phyloP scores from a whole-genome alignment of 2,888 invertebrate species.

The Lasioglossum marginatum region DNA sequence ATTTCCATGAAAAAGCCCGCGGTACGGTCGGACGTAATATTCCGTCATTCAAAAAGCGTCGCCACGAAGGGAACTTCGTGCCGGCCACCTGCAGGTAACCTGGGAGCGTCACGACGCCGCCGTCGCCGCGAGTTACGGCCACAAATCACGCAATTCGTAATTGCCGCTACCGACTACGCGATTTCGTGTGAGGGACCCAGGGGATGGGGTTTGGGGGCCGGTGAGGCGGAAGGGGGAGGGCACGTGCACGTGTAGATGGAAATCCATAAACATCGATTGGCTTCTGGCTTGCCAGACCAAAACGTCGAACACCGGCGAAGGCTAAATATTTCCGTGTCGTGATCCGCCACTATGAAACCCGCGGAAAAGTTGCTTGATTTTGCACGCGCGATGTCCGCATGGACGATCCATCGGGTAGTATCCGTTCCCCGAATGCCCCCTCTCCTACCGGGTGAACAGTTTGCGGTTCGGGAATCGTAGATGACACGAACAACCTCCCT shows the following conservation, averaged over 20 bases:
- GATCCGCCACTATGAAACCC: conserved; percentile 36
- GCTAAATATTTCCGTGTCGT: conserved; percentile 55
- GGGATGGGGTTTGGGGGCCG: conserved; percentile 19
- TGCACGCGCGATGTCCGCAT: neutral
- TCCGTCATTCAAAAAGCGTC: conserved; percentile 76
- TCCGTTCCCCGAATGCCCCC: conserved; percentile 14
- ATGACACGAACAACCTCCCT: conserved; percentile 1
- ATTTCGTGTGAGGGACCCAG: conserved; percentile 73
- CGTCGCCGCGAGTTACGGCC: conserved; percentile 83
- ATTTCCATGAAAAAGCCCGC: conserved; percentile 45
- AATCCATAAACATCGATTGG: conserved; percentile 82
- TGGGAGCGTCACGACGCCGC: conserved; percentile 84
- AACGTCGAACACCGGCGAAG: conserved; percentile 48
- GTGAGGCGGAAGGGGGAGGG: neutral
- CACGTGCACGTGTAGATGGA: conserved; percentile 73
- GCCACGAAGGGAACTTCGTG: conserved; percentile 78
- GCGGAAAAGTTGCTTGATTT: conserved; percentile 39
- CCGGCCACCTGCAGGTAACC: conserved; percentile 82
- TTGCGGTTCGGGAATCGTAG: neutral
- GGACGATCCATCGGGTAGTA: neutral
- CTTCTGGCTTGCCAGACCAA: conserved; percentile 61
- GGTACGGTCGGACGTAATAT: conserved; percentile 69
- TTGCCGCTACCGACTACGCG: conserved; percentile 83
- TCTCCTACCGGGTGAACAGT: neutral
- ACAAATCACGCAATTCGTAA: conserved; percentile 84